A percentile compares a stretch with the other conserved stretches of the same genome.
phyloP scores from a whole-genome alignment of 2,113 vertebrate genomes.

The Embiotoca jacksoni region DNA sequence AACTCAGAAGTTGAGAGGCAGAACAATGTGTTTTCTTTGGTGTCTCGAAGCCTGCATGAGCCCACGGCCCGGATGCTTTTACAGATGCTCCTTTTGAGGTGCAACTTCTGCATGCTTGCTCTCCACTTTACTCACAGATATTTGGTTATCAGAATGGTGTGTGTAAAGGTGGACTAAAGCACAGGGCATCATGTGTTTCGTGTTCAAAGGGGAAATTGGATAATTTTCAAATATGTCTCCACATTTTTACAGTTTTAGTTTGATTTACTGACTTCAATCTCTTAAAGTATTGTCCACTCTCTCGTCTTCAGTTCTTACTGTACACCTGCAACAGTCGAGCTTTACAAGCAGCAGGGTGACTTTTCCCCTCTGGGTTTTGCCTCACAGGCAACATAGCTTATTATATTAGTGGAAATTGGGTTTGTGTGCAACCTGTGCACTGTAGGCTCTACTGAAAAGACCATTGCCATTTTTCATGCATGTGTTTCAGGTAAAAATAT shows the following conservation, averaged over 20 bases:
- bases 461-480: not conserved
- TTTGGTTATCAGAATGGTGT: slow-evolving; percentile 11
- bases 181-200: not conserved
- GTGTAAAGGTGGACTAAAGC: not conserved
- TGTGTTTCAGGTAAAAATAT: not conserved
- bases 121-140: slow-evolving; percentile 6
- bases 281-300: not conserved
- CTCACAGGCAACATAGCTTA: too few relatives aligned
- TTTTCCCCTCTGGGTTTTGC: too few relatives aligned
- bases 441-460: not conserved
- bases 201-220: slow-evolving; percentile 1
- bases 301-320: not conserved
- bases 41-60: not conserved
- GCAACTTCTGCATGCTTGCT: not conserved
- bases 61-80: slow-evolving; percentile 26
- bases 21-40: slow-evolving; percentile 31
- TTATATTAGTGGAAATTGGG: not conserved
- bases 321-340: not conserved
- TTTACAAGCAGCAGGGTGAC: too few relatives aligned
- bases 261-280: slow-evolving; percentile 9
- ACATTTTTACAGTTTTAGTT: not conserved
- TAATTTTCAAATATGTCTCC: slow-evolving; percentile 19
- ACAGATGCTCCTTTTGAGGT: slow-evolving; percentile 15
- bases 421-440: not conserved
- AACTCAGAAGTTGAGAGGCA: slow-evolving; percentile 38